A percentile compares a stretch with the other conserved stretches of the same genome.
These are phyloP conservation scores for Tolmerus cingulatus DNA, from an alignment of 2,888 invertebrate genomes.

Conservation along the genomic window DNA sequence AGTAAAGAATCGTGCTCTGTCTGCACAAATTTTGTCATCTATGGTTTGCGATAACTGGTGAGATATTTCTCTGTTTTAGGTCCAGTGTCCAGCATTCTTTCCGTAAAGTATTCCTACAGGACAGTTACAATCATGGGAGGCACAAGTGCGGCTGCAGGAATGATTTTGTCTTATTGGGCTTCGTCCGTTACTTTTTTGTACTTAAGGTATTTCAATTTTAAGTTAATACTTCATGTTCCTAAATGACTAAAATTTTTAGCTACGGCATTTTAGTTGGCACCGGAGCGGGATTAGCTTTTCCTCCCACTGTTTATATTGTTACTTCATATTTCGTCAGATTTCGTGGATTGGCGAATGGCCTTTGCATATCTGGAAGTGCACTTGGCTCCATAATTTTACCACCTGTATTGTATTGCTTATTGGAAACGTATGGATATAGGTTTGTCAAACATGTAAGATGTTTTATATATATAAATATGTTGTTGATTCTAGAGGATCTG, in stretches of 20 bases:
- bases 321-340: slow-evolving; percentile 83
- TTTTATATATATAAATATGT: not conserved
- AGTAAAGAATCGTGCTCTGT: slow-evolving; percentile 34
- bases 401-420: slow-evolving; percentile 74
- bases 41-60: slow-evolving; percentile 44
- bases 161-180: slow-evolving; percentile 84
- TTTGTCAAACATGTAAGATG: slow-evolving; percentile 57
- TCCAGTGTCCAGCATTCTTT: slow-evolving; percentile 83
- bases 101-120: slow-evolving; percentile 83
- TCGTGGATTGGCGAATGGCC: slow-evolving; percentile 84
- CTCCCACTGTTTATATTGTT: slow-evolving; percentile 89
- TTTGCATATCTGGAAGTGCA: slow-evolving; percentile 88
- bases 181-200: slow-evolving; percentile 81
- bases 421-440: slow-evolving; percentile 80
- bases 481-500: slow-evolving; percentile 72
- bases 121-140: slow-evolving; percentile 86
- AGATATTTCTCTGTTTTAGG: slow-evolving; percentile 66
- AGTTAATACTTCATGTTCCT: not conserved
- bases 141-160: slow-evolving; percentile 80
- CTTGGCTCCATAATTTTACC: slow-evolving; percentile 86
- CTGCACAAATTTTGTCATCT: slow-evolving; percentile 40
- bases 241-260: slow-evolving; percentile 61
- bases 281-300: slow-evolving; percentile 86
- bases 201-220: slow-evolving; percentile 70
- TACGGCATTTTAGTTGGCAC: slow-evolving; percentile 84